Evolutionary conservation across 2,113 vertebrate species (phyloP).

Genomic region (Conger conger): DNA sequence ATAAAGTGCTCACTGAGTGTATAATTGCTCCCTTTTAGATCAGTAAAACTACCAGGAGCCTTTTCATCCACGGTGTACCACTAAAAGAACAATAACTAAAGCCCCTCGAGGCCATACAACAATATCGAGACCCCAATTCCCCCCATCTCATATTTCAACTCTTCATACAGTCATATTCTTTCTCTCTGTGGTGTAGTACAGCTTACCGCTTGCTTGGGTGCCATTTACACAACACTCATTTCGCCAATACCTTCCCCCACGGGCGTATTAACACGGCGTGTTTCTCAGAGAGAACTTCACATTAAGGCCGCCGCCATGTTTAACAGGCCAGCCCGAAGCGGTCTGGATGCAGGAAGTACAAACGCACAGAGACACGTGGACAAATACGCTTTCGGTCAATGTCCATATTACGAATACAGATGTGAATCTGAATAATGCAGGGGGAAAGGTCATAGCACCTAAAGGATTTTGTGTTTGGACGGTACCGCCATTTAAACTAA

Average conservation of each 20-base stretch:
- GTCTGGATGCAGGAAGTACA: too few species aligned
- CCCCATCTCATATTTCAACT: neutral
- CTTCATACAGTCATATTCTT: neutral
- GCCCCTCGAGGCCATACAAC: too few species aligned
- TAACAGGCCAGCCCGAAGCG: too few species aligned
- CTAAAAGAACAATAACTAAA: neutral
- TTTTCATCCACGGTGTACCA: neutral
- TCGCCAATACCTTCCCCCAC: neutral
- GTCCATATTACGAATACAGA: too few species aligned
- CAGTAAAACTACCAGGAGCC: neutral
- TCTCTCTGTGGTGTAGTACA: neutral
- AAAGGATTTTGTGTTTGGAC: neutral
- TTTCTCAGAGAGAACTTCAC: too few species aligned
- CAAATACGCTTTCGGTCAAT: too few species aligned
- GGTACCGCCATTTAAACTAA: neutral
- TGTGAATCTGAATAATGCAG: too few species aligned
- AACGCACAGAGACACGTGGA: too few species aligned
- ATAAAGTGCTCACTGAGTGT: too few species aligned
- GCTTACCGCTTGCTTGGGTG: neutral
- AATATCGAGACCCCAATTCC: neutral
- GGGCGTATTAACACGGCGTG: neutral
- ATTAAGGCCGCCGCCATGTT: too few species aligned
- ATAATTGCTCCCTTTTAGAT: neutral
- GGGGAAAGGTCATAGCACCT: too few species aligned
- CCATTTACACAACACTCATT: neutral